phyloP scores from a whole-genome alignment of 1,140 invertebrate species.

The Latrodectus geometricus region DNA sequence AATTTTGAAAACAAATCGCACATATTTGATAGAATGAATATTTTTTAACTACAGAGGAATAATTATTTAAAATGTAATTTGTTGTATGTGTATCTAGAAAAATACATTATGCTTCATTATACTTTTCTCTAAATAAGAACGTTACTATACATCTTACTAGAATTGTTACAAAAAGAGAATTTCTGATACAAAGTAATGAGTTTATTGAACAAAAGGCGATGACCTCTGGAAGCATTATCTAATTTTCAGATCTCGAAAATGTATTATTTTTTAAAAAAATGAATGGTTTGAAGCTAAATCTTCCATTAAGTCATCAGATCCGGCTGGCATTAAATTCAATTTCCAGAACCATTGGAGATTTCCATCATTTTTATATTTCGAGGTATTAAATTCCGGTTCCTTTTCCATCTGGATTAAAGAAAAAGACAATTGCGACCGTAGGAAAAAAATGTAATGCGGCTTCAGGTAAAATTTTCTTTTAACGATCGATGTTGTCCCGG shows the following conservation, averaged over 20 bases:
- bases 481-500: not conserved
- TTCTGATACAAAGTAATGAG: not conserved
- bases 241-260: not conserved
- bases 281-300: not conserved
- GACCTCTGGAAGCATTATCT: not conserved
- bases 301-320: not conserved
- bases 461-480: not conserved
- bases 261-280: not conserved
- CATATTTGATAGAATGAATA: too few species aligned
- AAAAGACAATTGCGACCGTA: not conserved
- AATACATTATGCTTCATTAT: too few species aligned
- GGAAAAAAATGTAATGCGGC: not conserved
- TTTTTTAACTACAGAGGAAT: too few species aligned
- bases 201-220: not conserved
- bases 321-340: not conserved
- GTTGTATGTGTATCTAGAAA: too few species aligned
- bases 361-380: not conserved
- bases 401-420: not conserved
- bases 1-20: too few species aligned
- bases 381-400: not conserved
- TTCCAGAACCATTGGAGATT: not conserved
- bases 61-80: too few species aligned
- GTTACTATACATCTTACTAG: too few species aligned
- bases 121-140: too few species aligned
- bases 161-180: too few species aligned